Conservation (phyloP, 2,888 invertebrate species). For the Teleogryllus oceanicus region DNA sequence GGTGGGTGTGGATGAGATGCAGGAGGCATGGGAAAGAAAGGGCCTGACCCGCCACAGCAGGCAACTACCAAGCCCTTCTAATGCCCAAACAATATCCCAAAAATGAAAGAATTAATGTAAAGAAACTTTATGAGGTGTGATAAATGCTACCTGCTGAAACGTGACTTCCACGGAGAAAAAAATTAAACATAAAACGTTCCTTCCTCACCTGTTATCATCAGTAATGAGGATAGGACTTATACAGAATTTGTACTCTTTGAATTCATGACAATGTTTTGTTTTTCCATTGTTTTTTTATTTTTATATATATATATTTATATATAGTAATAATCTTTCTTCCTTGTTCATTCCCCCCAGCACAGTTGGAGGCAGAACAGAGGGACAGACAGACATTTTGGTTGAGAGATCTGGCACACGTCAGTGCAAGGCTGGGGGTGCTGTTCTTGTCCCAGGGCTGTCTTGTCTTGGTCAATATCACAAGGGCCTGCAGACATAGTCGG, state of each 20-base stretch:
- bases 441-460: not conserved
- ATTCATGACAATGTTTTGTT: conserved; percentile 43
- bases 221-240: conserved; percentile 52
- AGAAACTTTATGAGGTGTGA: not conserved
- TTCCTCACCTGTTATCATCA: conserved; percentile 35
- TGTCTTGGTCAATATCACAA: conserved; percentile 25
- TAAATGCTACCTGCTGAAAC: conserved; percentile 34
- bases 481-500: conserved; percentile 25
- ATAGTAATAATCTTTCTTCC: conserved; percentile 24
- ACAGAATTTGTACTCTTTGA: conserved; percentile 72
- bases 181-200: conserved; percentile 37
- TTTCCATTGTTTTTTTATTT: conserved; percentile 32
- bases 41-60: not conserved
- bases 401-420: conserved; percentile 24
- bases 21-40: conserved; percentile 1
- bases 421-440: conserved; percentile 2
- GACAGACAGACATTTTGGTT: conserved; percentile 30
- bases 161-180: conserved; percentile 33
- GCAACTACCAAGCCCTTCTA: conserved; percentile 1
- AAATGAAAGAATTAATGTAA: conserved; percentile 6
- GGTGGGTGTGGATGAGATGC: conserved; percentile 18
- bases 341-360: conserved; percentile 21
- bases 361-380: conserved; percentile 27
- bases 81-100: conserved; percentile 18
- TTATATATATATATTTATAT: conserved; percentile 12